Evolutionary conservation across 92 coral and sea anemone species (phyloP).

Genomic region (Muricea muricata): DNA sequence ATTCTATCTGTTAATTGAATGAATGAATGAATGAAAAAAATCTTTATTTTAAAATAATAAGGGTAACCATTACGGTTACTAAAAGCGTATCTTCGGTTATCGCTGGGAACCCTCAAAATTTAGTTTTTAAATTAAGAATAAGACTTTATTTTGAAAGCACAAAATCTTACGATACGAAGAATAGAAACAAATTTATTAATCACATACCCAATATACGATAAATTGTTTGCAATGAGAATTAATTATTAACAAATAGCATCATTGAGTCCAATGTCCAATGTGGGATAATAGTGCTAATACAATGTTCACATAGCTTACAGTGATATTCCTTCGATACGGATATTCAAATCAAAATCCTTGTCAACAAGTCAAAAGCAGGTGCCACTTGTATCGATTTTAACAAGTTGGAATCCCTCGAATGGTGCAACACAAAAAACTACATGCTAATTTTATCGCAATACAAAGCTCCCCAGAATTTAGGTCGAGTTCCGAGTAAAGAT

Average conservation of each 20-base stretch:
- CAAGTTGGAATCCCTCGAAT: neutral
- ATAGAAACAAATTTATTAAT: too few species aligned
- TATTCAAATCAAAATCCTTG: neutral
- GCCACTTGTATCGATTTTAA: neutral
- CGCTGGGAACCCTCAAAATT: too few species aligned
- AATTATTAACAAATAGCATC: too few species aligned
- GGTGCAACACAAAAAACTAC: neutral
- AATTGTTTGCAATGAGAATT: too few species aligned
- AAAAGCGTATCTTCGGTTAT: too few species aligned
- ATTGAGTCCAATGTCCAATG: too few species aligned
- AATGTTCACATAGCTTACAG: neutral
- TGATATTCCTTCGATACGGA: neutral
- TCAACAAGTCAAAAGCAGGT: neutral
- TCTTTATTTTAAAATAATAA: too few species aligned
- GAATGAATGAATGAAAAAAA: too few species aligned
- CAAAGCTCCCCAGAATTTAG: neutral
- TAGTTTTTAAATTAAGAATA: neutral
- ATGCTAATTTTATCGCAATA: neutral
- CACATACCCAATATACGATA: too few species aligned
- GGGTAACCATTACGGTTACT: too few species aligned
- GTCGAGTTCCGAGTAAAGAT: neutral
- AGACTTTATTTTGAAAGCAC: neutral
- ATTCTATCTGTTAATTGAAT: neutral
- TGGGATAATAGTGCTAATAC: too few species aligned
- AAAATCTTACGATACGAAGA: neutral